A percentile compares a stretch with the other conserved stretches of the same genome.
Conservation (phyloP, 2,113 vertebrate species). For the Bambusicola thoracicus region DNA sequence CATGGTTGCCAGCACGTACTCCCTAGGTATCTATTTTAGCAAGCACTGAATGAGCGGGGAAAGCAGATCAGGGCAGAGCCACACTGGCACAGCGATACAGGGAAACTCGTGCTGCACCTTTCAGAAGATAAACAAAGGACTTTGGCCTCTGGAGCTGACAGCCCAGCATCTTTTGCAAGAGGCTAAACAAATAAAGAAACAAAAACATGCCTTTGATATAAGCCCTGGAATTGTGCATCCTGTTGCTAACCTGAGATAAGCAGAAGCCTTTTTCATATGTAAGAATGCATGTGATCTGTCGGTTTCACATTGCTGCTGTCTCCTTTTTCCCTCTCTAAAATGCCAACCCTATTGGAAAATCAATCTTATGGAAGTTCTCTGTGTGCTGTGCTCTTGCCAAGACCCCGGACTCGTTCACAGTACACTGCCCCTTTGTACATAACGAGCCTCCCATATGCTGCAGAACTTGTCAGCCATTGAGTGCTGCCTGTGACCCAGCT, state of each 20-base stretch:
- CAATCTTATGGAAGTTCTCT: conserved; percentile 16
- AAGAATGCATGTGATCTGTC: not conserved
- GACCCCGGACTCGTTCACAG: not conserved
- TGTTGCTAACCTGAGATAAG: conserved; percentile 39
- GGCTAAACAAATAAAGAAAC: conserved; percentile 13
- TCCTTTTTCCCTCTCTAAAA: conserved; percentile 15
- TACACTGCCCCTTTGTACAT: not conserved
- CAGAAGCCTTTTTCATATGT: not conserved
- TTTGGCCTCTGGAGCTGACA: not conserved
- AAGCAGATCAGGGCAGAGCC: conserved; percentile 12
- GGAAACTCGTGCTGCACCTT: not conserved
- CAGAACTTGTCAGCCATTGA: not conserved
- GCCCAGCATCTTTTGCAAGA: not conserved
- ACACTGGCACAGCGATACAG: not conserved
- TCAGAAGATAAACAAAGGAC: conserved; percentile 18
- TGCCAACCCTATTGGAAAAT: conserved; percentile 34
- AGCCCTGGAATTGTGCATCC: not conserved
- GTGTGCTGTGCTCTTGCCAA: not conserved
- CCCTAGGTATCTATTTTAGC: conserved; percentile 22
- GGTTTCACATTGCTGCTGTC: not conserved
- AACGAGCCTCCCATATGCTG: not conserved
- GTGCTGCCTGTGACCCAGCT: not conserved
- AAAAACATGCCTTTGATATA: not conserved
- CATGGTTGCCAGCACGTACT: not conserved
- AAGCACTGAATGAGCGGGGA: conserved; percentile 7